These are phyloP conservation scores for Nipponacmea schrenckii DNA, from an alignment of 2,888 invertebrate species.

Conservation along the genomic window DNA sequence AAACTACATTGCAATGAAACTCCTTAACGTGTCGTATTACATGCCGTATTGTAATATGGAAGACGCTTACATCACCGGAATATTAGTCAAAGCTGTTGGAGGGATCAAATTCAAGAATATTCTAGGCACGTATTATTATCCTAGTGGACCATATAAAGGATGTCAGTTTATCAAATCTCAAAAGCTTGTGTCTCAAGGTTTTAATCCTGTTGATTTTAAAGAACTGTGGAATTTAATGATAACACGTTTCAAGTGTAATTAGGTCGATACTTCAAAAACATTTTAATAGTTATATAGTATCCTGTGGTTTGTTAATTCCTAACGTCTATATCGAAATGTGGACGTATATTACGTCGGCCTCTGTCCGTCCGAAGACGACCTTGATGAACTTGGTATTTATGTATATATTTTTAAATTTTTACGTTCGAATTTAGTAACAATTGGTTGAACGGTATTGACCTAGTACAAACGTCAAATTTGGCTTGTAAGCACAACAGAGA, in stretches of 20 bases:
- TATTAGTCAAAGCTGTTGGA: conserved; percentile 37
- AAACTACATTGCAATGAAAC: conserved; percentile 31
- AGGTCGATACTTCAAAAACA: not conserved
- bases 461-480: no score
- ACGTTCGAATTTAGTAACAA: no score
- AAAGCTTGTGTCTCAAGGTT: not conserved
- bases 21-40: conserved; percentile 40
- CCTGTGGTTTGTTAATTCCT: no score
- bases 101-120: not conserved
- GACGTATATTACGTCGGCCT: no score
- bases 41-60: conserved; percentile 48
- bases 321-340: no score
- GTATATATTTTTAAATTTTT: no score
- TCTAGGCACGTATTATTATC: not conserved
- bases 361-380: no score
- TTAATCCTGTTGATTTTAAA: not conserved
- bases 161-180: not conserved
- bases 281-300: no score
- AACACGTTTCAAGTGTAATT: not conserved
- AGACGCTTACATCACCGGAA: conserved; percentile 51
- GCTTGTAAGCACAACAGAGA: no score
- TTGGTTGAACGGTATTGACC: no score
- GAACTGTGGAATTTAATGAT: not conserved
- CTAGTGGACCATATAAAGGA: not conserved
- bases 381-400: no score